Percentiles rank a stretch among this genome's conserved stretches.
Conservation (phyloP, 1,140 invertebrate species). For the Platyura marginata region DNA sequence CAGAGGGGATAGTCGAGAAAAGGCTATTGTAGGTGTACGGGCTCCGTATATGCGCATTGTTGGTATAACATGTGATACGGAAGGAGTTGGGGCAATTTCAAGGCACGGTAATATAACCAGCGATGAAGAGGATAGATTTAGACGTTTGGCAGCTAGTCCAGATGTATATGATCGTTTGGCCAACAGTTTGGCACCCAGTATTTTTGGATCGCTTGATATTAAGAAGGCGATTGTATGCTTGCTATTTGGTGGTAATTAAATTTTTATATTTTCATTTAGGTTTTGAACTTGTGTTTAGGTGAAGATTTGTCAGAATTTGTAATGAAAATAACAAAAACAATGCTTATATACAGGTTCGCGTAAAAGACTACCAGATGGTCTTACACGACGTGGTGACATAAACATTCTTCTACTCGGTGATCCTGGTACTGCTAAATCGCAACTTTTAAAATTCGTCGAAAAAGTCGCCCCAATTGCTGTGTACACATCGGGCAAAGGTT, state of each 20-base stretch:
- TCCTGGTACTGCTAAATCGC: slow-evolving; percentile 97
- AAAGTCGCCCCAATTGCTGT: slow-evolving; percentile 88
- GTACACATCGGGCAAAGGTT: slow-evolving; percentile 98
- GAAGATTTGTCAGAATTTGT: too few relatives aligned
- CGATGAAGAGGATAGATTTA: slow-evolving; percentile 86
- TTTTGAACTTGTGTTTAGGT: too few relatives aligned
- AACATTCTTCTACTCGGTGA: slow-evolving; percentile 93
- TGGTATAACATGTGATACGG: slow-evolving; percentile 73
- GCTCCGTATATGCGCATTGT: slow-evolving; percentile 88
- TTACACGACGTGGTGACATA: slow-evolving; percentile 90
- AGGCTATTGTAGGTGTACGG: slow-evolving; percentile 79
- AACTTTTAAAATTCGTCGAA: slow-evolving; percentile 95
- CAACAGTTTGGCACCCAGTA: slow-evolving; percentile 90
- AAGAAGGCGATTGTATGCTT: slow-evolving; percentile 95
- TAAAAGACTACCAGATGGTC: slow-evolving; percentile 84
- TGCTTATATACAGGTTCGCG: too few relatives aligned
- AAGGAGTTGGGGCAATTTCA: slow-evolving; percentile 48
- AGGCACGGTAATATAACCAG: slow-evolving; percentile 34
- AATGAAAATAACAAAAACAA: too few relatives aligned
- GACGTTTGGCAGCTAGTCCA: slow-evolving; percentile 60
- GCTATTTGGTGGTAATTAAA: slow-evolving; percentile 91
- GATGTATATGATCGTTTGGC: slow-evolving; percentile 84
- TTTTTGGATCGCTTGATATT: slow-evolving; percentile 86
- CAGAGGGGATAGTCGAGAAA: slow-evolving; percentile 50
- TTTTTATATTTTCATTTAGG: too few relatives aligned